phyloP scores from a whole-genome alignment of 2,797 vertebrate genomes.

The Artibeus lituratus region DNA sequence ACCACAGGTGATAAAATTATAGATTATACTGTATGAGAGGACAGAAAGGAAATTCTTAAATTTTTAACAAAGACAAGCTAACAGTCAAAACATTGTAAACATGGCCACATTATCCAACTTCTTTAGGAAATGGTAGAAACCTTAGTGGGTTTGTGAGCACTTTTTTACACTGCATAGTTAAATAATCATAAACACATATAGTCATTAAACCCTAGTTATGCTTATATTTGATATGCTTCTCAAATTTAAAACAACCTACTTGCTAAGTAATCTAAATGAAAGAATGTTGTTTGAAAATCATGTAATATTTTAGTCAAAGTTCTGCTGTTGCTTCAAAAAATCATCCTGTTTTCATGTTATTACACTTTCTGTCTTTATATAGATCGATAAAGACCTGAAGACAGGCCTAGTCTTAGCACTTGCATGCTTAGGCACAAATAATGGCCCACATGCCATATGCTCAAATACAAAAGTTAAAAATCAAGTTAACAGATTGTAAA shows the following conservation, averaged over 20 bases:
- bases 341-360: not conserved
- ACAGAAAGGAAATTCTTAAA: not conserved
- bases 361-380: not conserved
- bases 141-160: not conserved
- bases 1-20: not conserved
- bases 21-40: not conserved
- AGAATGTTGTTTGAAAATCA: not conserved
- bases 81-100: not conserved
- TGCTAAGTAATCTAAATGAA: not conserved
- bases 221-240: not conserved
- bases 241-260: not conserved
- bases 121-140: not conserved
- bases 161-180: not conserved
- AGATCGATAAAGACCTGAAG: constrained; percentile 23
- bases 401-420: not conserved
- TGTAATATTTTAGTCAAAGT: not conserved
- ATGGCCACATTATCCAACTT: not conserved
- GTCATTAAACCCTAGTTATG: not conserved
- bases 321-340: not conserved
- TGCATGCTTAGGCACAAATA: not conserved
- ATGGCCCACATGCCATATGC: constrained; percentile 29
- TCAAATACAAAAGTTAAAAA: constrained; percentile 16
- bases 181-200: not conserved
- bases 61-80: not conserved
- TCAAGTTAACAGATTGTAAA: constrained; percentile 7